These are phyloP conservation scores for Heliothis virescens DNA, from an alignment of 1,140 invertebrate species.

Conservation along the genomic window DNA sequence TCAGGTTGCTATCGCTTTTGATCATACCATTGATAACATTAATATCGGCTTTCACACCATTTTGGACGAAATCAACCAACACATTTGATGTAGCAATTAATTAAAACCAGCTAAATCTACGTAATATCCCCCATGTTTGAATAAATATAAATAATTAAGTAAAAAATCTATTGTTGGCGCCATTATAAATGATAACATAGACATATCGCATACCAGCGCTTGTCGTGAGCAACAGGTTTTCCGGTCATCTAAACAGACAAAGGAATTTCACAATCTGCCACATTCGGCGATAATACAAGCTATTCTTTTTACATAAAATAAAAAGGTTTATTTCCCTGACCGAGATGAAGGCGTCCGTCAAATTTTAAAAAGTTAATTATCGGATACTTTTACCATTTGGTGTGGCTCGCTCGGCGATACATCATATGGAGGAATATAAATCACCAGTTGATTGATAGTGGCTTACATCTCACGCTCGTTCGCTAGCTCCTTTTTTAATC, in stretches of 20 bases:
- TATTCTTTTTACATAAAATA: slow-evolving; percentile 45
- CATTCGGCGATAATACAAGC: slow-evolving; percentile 45
- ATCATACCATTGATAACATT: slow-evolving; percentile 11
- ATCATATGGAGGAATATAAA: slow-evolving; percentile 81
- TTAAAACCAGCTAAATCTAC: slow-evolving; percentile 23
- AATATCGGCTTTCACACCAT: slow-evolving; percentile 39
- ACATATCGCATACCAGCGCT: slow-evolving; percentile 44
- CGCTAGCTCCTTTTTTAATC: slow-evolving; percentile 83
- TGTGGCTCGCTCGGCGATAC: slow-evolving; percentile 70
- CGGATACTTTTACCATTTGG: slow-evolving; percentile 73
- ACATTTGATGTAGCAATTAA: slow-evolving; percentile 31
- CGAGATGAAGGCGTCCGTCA: slow-evolving; percentile 80
- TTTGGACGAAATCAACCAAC: not conserved
- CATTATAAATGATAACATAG: slow-evolving; percentile 44
- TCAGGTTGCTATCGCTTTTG: slow-evolving; percentile 1
- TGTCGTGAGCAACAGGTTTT: slow-evolving; percentile 45
- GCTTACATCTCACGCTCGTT: slow-evolving; percentile 79
- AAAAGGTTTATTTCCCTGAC: slow-evolving; percentile 41
- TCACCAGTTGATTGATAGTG: slow-evolving; percentile 82
- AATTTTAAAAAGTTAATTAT: slow-evolving; percentile 86
- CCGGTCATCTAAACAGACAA: slow-evolving; percentile 29
- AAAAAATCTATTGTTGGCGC: slow-evolving; percentile 46
- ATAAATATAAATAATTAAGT: slow-evolving; percentile 47
- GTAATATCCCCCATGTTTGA: slow-evolving; percentile 41
- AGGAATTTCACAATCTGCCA: slow-evolving; percentile 48